Evolutionary conservation across 2,113 vertebrate species (phyloP).

Genomic region (Melanocharis versteri): DNA sequence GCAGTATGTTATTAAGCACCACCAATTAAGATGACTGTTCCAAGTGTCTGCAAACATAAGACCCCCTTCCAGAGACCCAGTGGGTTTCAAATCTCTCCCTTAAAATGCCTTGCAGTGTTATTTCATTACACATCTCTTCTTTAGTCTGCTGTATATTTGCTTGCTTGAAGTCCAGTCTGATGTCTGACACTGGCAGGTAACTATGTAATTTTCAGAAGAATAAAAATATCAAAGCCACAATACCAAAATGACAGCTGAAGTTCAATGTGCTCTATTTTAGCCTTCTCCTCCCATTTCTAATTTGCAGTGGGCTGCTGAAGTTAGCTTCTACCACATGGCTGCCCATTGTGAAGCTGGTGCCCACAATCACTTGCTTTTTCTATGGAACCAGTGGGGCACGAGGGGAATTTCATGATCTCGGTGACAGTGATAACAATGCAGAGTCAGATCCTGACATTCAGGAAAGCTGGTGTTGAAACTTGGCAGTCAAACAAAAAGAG

Average conservation of each 20-base stretch:
- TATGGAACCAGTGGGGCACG: conserved; percentile 14
- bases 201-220: conserved; percentile 50
- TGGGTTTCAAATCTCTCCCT: neutral
- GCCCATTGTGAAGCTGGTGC: neutral
- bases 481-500: conserved; percentile 30
- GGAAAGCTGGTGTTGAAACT: conserved; percentile 5
- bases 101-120: neutral
- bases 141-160: neutral
- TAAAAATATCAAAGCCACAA: conserved; percentile 47
- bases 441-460: neutral
- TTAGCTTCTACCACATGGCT: neutral
- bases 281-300: conserved; percentile 29
- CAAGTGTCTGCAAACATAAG: neutral
- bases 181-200: neutral
- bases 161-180: neutral
- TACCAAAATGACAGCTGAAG: conserved; percentile 53
- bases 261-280: conserved; percentile 40
- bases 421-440: conserved; percentile 21
- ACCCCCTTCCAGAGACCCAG: neutral
- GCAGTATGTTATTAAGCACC: neutral
- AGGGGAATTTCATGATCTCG: conserved; percentile 9
- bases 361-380: conserved; percentile 15
- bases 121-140: neutral
- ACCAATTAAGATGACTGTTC: neutral
- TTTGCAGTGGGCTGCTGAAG: conserved; percentile 26